Percentiles rank a stretch among this genome's conserved stretches.
phyloP scores from a whole-genome alignment of 2,888 invertebrate genomes.

The Spialia ferax region DNA sequence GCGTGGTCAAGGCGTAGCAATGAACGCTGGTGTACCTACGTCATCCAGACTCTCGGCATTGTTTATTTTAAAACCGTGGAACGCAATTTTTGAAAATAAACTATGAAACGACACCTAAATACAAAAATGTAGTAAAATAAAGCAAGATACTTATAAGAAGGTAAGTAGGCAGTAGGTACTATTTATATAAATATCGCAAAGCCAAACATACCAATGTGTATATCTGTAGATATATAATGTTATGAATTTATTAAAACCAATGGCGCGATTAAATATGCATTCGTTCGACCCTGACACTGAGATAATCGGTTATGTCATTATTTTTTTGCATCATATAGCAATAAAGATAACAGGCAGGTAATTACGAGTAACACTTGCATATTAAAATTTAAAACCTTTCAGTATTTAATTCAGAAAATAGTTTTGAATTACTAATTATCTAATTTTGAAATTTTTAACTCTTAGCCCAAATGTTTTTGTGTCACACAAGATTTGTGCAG shows the following conservation, averaged over 20 bases:
- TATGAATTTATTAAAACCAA: conserved; percentile 37
- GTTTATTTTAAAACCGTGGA: too few relatives aligned
- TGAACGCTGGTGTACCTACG: too few relatives aligned
- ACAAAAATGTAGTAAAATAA: too few relatives aligned
- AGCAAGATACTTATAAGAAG: too few relatives aligned
- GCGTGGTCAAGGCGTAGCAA: too few relatives aligned
- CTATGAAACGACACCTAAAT: too few relatives aligned
- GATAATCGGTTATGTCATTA: conserved; percentile 45
- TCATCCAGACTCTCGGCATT: too few relatives aligned
- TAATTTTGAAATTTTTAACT: too few relatives aligned
- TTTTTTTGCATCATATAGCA: conserved; percentile 50
- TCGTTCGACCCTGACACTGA: conserved; percentile 52
- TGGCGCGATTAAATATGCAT: conserved; percentile 28
- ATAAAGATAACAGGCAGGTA: conserved; percentile 32
- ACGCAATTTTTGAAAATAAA: too few relatives aligned
- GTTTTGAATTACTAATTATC: neutral
- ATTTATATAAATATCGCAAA: too few relatives aligned
- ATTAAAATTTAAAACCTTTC: conserved; percentile 19
- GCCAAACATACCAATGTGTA: conserved; percentile 6
- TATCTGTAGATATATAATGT: conserved; percentile 12
- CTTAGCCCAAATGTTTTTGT: too few relatives aligned
- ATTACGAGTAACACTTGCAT: conserved; percentile 12
- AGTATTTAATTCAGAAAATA: conserved; percentile 8
- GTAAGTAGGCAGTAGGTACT: too few relatives aligned
- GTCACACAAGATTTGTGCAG: neutral